phyloP scores from a whole-genome alignment of 2,797 vertebrate species.

The Buceros bicornis region DNA sequence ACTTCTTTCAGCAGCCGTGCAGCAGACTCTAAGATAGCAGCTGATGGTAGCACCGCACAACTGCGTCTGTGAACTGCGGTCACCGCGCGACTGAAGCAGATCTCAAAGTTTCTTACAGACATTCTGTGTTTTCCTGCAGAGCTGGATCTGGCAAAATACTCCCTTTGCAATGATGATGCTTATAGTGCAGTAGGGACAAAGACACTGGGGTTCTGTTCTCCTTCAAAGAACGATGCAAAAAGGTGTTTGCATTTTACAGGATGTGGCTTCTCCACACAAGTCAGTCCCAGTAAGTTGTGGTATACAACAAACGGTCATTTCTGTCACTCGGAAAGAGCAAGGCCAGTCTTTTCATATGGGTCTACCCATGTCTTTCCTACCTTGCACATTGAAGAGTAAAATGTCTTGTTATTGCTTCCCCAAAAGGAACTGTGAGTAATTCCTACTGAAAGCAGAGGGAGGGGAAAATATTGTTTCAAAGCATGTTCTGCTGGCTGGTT shows the following conservation, averaged over 20 bases:
- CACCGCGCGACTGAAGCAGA: not conserved
- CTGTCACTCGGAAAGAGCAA: not conserved
- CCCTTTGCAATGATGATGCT: not conserved
- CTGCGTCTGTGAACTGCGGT: not conserved
- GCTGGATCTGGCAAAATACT: not conserved
- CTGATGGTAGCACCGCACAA: not conserved
- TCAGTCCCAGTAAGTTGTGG: not conserved
- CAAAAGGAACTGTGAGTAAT: not conserved
- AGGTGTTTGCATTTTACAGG: not conserved
- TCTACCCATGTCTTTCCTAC: not conserved
- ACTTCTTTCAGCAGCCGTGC: rapidly evolving
- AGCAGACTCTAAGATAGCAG: not conserved
- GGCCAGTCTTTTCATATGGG: not conserved
- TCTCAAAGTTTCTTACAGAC: not conserved
- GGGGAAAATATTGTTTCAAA: not conserved
- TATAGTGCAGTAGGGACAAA: not conserved
- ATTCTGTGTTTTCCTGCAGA: not conserved
- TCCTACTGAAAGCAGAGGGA: not conserved
- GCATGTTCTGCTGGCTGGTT: not conserved
- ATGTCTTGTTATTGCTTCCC: not conserved
- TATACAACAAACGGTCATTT: not conserved
- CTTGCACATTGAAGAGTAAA: not conserved
- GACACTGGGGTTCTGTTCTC: not conserved
- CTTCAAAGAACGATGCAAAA: not conserved
- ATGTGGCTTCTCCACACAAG: not conserved